Evolutionary conservation across 2,888 invertebrate genomes (phyloP).

Genomic region (Teinopalpus imperialis): DNA sequence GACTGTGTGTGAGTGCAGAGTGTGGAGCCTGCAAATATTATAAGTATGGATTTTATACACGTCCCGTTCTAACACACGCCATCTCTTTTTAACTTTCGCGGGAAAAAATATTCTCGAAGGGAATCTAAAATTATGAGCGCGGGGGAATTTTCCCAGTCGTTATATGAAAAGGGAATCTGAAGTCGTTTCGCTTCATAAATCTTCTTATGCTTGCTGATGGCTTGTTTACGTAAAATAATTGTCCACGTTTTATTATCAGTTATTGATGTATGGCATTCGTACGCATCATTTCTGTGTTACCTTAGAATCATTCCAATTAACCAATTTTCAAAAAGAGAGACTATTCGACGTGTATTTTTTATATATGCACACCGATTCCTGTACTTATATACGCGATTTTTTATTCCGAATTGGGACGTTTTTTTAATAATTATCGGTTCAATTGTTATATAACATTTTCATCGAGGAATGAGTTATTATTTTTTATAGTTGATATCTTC

Average conservation of each 20-base stretch:
- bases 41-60: slow-evolving; percentile 79
- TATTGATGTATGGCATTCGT: background rate
- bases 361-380: no score
- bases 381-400: no score
- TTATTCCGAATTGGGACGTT: no score
- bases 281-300: no score
- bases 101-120: slow-evolving; percentile 71
- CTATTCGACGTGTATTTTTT: no score
- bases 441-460: no score
- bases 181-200: slow-evolving; percentile 68
- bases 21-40: slow-evolving; percentile 80
- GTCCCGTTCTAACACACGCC: slow-evolving; percentile 52
- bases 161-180: slow-evolving; percentile 69
- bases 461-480: no score
- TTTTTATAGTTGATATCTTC: no score
- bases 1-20: slow-evolving; percentile 60
- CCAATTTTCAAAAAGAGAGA: no score
- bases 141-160: slow-evolving; percentile 49
- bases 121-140: slow-evolving; percentile 73
- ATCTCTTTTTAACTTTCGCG: slow-evolving; percentile 54
- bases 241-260: slow-evolving; percentile 34
- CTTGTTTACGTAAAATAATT: slow-evolving; percentile 52
- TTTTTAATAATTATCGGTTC: no score
- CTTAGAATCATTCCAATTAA: no score
- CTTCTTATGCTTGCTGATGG: slow-evolving; percentile 39